Evolutionary conservation across 2,113 vertebrate species (phyloP), one percentile per base, ranked within the genome.

Genomic region (Plecotus auritus): DNA sequence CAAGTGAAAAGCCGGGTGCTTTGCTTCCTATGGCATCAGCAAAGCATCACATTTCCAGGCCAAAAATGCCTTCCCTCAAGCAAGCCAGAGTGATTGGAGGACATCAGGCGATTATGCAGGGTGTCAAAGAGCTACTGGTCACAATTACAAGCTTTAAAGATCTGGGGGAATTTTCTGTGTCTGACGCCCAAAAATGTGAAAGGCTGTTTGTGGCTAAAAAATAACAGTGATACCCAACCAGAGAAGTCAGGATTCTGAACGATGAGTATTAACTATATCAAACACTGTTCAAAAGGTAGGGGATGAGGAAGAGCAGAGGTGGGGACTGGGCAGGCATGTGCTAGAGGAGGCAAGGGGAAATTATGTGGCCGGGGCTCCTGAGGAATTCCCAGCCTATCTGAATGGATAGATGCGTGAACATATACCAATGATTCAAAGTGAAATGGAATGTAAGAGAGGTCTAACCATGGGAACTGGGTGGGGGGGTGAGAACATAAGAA

Each of bases 11-110:
- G 72, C 42, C 0, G 22, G 76, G 84, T 91, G 70, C 78, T 96
- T 97, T 85, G 77, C 85, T 96, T 97, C 90, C 90, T 94, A 85
- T 80, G 94, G 85, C 23, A 0, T 91, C 96, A 73, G 95, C 90
- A 94, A 35, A 91, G 84, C 61, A 26, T 78, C 70, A 54, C 61
- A 78, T 94, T 96, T 96, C 85, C 90, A 94, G 93, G 45, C 45
- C 81, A 93, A 89, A 93, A 93, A 93, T 88, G 81, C 89, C 40
- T 92, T 91, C 45, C 93, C 51, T 72, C 32, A 9, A 95, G 64
- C 74, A 84, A 61, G 47, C 66, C 56, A 83, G 94, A 42, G 30
- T 32, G n/a, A 64, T 61, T 22, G 2, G 32, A 94, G 83, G 64
- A 70, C 92, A 78, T 61, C 26, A 49, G 70, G 80, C 64, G 11